Base-by-base conservation (phyloP, 2,888 invertebrate species). In the Synanthedon tipuliformis region DNA sequence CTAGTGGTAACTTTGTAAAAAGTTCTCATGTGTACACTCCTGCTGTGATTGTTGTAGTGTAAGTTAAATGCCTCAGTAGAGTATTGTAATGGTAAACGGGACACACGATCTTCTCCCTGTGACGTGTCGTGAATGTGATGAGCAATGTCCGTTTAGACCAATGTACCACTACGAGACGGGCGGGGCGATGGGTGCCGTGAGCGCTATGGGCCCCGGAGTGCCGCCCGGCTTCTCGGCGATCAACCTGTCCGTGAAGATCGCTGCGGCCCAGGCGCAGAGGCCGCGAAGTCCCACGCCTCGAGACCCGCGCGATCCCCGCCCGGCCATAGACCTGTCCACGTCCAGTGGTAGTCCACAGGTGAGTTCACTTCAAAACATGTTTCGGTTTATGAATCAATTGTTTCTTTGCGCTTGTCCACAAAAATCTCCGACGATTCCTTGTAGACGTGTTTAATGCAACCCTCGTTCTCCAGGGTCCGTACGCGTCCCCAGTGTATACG, bases 301-400 rank as follows among this genome's bases (percentile, higher is more conserved):
- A 48, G 92, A 92, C 64, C 93, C 93, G 53, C 92, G 94, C 48
- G 94, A 95, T 65, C 92, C 92, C 51, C 92, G 93, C 58, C 93
- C 94, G 12, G 94, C 95, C 64, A 94, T 95, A 85, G 95, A 95
- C 83, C 89, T 95, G 52, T 95, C 95, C 64, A 94, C 95, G 60
- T 94, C 95, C 66, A 95, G 94, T 78, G 94, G 95, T 63, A 95
- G 95, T 88, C 95, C 95, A 67, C 94, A 95, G 91, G 95, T 93
- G 80, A 89, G 79, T 45, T 3, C 7, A 34, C 34, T 34, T 34
- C 34, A 34, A 34, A 34, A 34, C 8, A 34, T 34, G 34, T 34
- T 34, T 34, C 34, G 34, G 34, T 34, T 34, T 41, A 50, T 53
- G 15, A 52, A 40, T 27, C 27, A 7, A 7, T 45, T 40, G 50